Evolutionary conservation across 2,888 invertebrate species (phyloP).

Genomic region (Acanthoscelides obtectus): DNA sequence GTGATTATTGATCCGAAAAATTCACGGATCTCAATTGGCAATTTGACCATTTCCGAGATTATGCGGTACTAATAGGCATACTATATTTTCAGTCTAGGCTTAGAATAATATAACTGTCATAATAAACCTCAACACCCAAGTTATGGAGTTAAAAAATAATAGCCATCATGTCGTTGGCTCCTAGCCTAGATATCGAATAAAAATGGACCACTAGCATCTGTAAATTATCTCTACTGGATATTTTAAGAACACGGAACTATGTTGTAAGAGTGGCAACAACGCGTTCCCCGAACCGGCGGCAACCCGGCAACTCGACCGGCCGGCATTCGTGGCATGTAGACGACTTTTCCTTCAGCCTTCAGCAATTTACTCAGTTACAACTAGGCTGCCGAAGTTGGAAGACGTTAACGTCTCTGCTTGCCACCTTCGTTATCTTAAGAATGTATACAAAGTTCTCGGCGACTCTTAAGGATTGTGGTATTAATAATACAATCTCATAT

Average conservation of each 20-base stretch:
- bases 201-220: neutral
- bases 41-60: too few relatives aligned
- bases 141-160: neutral
- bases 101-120: too few relatives aligned
- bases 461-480: constrained; percentile 46
- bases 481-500: constrained; percentile 27
- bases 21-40: too few relatives aligned
- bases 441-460: constrained; percentile 48
- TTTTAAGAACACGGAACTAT: neutral
- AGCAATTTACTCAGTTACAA: constrained; percentile 32
- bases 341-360: constrained; percentile 16
- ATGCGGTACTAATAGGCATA: too few relatives aligned
- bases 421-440: constrained; percentile 29
- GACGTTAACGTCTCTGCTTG: constrained; percentile 33
- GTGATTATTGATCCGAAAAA: too few relatives aligned
- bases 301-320: constrained; percentile 6
- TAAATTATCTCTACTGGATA: neutral
- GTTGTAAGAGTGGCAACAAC: constrained; percentile 11
- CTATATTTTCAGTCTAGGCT: too few relatives aligned
- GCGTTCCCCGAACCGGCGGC: constrained; percentile 5
- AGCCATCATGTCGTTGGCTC: neutral
- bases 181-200: neutral
- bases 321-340: constrained; percentile 23
- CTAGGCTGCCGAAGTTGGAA: constrained; percentile 37
- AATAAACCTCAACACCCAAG: too few relatives aligned